Percentiles rank a stretch among this genome's conserved stretches.
Evolutionary conservation across 2,888 invertebrate species (phyloP).

Genomic region (Pachymerium ferrugineum): DNA sequence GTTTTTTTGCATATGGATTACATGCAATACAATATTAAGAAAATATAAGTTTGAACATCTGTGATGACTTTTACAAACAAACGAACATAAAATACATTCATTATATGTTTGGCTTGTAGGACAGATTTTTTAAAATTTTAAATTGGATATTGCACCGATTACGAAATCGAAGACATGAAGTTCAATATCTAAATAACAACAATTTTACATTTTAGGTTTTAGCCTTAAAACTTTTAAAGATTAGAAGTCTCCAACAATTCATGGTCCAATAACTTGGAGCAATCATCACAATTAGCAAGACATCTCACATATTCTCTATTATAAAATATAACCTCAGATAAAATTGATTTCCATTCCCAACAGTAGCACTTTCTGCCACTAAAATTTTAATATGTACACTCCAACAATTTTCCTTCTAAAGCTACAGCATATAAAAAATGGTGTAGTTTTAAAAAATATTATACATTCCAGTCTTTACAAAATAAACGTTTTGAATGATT

Average conservation of each 20-base stretch:
- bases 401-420: neutral
- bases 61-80: neutral
- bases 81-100: neutral
- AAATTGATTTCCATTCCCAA: neutral
- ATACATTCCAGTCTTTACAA: neutral
- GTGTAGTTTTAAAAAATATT: neutral
- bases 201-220: neutral
- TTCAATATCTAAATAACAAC: neutral
- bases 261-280: neutral
- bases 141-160: neutral
- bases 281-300: neutral
- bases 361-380: neutral
- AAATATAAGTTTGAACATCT: constrained; percentile 2
- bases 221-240: neutral
- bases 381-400: constrained; percentile 1
- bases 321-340: neutral
- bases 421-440: neutral
- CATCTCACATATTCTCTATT: neutral
- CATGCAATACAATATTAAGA: constrained; percentile 7
- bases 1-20: neutral
- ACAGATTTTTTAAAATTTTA: neutral
- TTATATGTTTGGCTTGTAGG: neutral
- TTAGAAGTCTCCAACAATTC: no score
- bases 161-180: neutral
- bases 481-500: neutral